Conservation (phyloP, 1,140 invertebrate genomes). For the Drosophila hydei region DNA sequence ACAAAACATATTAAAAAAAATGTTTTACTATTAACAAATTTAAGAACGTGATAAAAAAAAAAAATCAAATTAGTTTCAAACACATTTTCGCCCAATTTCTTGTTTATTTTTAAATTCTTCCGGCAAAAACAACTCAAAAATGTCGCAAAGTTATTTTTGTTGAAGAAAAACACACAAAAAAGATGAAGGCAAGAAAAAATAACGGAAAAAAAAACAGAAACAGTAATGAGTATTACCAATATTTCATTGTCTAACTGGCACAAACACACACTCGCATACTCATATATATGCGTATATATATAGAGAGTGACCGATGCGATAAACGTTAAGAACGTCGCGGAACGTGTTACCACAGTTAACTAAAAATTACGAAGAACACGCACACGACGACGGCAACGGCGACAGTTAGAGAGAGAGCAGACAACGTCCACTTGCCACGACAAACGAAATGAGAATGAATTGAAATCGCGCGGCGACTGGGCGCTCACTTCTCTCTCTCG, state of each 20-base stretch:
- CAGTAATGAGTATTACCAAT: slow-evolving; percentile 51
- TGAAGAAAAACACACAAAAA: slow-evolving; percentile 28
- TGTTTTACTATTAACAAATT: neutral
- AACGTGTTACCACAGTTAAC: slow-evolving; percentile 41
- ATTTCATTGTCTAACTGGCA: slow-evolving; percentile 43
- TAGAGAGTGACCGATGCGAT: slow-evolving; percentile 17
- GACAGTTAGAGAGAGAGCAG: slow-evolving; percentile 16
- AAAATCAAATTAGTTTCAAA: neutral
- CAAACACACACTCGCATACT: neutral
- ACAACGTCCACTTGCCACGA: slow-evolving; percentile 44
- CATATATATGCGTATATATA: neutral
- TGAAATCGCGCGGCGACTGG: slow-evolving; percentile 1
- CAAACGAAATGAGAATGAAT: slow-evolving; percentile 51
- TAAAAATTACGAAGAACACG: slow-evolving; percentile 26
- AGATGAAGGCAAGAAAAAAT: slow-evolving; percentile 18
- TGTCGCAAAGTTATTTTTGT: slow-evolving; percentile 35
- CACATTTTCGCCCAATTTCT: slow-evolving; percentile 16
- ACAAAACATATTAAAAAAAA: neutral
- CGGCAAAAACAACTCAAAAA: neutral
- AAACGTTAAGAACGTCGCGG: slow-evolving; percentile 45
- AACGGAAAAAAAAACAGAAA: slow-evolving; percentile 20
- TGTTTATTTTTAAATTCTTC: slow-evolving; percentile 34
- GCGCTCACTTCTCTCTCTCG: slow-evolving; percentile 1
- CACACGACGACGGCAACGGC: slow-evolving; percentile 23
- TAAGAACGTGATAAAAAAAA: slow-evolving; percentile 25